Base-by-base conservation (phyloP, 1,140 invertebrate species). In the Archivesica marissinica region DNA sequence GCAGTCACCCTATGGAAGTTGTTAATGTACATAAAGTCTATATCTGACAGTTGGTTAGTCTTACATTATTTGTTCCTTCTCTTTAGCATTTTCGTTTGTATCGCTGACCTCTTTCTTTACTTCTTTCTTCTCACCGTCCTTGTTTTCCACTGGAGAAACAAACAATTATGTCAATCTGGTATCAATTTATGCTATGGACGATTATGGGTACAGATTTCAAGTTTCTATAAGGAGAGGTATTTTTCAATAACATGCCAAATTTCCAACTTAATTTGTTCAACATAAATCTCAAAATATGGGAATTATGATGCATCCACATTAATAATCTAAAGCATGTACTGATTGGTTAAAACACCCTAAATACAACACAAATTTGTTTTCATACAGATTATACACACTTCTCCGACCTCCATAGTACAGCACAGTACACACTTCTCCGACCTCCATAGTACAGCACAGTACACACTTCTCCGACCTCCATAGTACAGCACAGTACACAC, bases 111-210 rank as follows among this genome's bases (percentile, higher is more conserved):
- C 91, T 75, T 90, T 89, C 85, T 92, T 92, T 9, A 87, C 75
- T 77, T 92, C 91, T 68, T 90, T 92, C 54, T 91, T 89, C 23
- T 92, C 90, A 61, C 68, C 54, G 1, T 90, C 90, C 64, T 92
- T 90, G 54, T 87, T 89, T 39, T 77, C 75, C 20, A 76, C 89
- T 87, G 84, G 15, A 86, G 81, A 64, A 75, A 41, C 70, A 79
- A 64, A 33, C 38, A 23, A 28, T 9, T 47, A 0, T 35, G 0
- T 47, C 7, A 72, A 4, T 52, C 6, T 30, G 15, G 56, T 59
- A 17, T 20, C 2, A 30, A 39, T 25, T 44, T 9, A 23, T 9
- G 41, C 0, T 39, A 39, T 39, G 0, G 11, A 25, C 9, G 20
- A 0, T 1, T 20, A 28, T n/a, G 20, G 33, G 17, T 56, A 50